Conservation (phyloP, 2,888 invertebrate species). For the Andrena camellia region DNA sequence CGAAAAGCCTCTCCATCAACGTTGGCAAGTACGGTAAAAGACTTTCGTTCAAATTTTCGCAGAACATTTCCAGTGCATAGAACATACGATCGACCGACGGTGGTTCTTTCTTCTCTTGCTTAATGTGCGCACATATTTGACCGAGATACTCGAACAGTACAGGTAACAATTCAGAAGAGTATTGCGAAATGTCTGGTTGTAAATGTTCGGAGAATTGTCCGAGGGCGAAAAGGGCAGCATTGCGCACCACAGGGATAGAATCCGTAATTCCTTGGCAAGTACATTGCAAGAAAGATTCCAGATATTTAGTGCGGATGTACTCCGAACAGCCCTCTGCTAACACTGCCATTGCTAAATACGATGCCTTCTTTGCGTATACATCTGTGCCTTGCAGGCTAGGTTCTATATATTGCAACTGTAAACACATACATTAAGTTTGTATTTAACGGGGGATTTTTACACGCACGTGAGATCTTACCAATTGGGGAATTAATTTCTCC, state of each 20-base stretch:
- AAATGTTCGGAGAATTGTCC: slow-evolving; percentile 93
- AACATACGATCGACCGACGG: slow-evolving; percentile 91
- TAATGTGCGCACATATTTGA: slow-evolving; percentile 87
- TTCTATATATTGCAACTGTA: slow-evolving; percentile 87
- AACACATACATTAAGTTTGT: slow-evolving; percentile 18
- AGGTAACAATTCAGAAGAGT: slow-evolving; percentile 90
- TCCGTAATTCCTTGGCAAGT: slow-evolving; percentile 90
- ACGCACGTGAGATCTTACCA: slow-evolving; percentile 85
- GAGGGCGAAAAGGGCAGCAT: slow-evolving; percentile 92
- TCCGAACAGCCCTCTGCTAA: slow-evolving; percentile 93
- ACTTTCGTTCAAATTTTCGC: slow-evolving; percentile 91
- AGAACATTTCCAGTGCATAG: slow-evolving; percentile 92
- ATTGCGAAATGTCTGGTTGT: slow-evolving; percentile 92
- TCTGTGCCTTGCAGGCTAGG: slow-evolving; percentile 88
- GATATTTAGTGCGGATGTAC: slow-evolving; percentile 90
- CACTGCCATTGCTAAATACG: slow-evolving; percentile 91
- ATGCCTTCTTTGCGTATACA: slow-evolving; percentile 89
- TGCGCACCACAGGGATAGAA: slow-evolving; percentile 88
- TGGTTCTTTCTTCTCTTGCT: slow-evolving; percentile 87
- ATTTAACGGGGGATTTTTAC: not conserved
- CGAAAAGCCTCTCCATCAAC: slow-evolving; percentile 90
- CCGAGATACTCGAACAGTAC: slow-evolving; percentile 90
- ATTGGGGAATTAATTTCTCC: slow-evolving; percentile 90
- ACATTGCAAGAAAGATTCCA: slow-evolving; percentile 89
- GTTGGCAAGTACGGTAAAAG: slow-evolving; percentile 90